Evolutionary conservation across 37 sponge, comb jelly and placozoan genomes (phyloP).

Genomic region (Sycon ciliatum): DNA sequence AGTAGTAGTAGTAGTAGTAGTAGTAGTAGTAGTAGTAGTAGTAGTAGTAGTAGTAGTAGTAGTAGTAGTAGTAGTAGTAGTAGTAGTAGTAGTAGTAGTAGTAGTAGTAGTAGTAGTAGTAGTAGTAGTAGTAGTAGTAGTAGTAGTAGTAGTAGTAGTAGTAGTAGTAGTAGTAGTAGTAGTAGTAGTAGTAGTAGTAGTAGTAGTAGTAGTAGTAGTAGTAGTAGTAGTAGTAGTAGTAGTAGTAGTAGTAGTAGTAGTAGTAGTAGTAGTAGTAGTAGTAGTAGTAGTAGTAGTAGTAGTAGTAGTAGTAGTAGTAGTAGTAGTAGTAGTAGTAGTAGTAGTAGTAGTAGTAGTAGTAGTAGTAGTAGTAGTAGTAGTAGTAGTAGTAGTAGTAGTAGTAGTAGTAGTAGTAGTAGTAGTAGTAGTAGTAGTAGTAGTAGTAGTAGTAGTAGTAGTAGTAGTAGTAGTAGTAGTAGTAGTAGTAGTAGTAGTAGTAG

Average conservation of each 20-base stretch:
- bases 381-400: slow-evolving; percentile 9
- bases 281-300: slow-evolving; percentile 2
- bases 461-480: slow-evolving; percentile 2
- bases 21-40: slow-evolving; percentile 9
- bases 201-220: slow-evolving; percentile 9
- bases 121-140: slow-evolving; percentile 2
- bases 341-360: slow-evolving; percentile 2
- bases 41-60: slow-evolving; percentile 9
- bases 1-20: slow-evolving; percentile 2
- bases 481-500: slow-evolving; percentile 9
- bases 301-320: slow-evolving; percentile 9
- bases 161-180: slow-evolving; percentile 2
- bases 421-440: slow-evolving; percentile 9
- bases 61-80: slow-evolving; percentile 2
- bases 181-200: slow-evolving; percentile 9
- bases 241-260: slow-evolving; percentile 9
- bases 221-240: slow-evolving; percentile 2
- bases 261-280: slow-evolving; percentile 9
- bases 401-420: slow-evolving; percentile 2
- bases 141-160: slow-evolving; percentile 9
- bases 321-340: slow-evolving; percentile 9
- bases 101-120: slow-evolving; percentile 9
- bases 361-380: slow-evolving; percentile 9
- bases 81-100: slow-evolving; percentile 9
- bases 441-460: slow-evolving; percentile 9